Conservation (phyloP, 2,888 invertebrate species). For the Nowickia ferox region DNA sequence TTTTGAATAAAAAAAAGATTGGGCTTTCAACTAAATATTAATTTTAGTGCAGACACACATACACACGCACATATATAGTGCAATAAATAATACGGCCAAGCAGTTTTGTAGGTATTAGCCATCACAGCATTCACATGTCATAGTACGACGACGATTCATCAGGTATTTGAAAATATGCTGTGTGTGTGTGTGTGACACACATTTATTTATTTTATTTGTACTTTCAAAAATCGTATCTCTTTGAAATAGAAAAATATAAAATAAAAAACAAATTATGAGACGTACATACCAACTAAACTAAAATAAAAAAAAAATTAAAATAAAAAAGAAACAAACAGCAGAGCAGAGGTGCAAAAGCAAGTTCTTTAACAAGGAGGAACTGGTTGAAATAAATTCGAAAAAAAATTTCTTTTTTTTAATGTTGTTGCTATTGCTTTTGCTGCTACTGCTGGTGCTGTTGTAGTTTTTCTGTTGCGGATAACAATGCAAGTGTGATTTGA, state of each 20-base stretch:
- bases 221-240: conserved; percentile 66
- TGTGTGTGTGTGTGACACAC: conserved; percentile 63
- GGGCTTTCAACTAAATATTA: background rate
- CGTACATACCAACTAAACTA: conserved; percentile 33
- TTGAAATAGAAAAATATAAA: conserved; percentile 33
- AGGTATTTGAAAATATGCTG: conserved; percentile 26
- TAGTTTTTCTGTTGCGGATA: conserved; percentile 22
- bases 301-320: conserved; percentile 30
- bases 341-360: conserved; percentile 56
- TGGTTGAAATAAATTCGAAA: conserved; percentile 60
- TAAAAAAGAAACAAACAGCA: conserved; percentile 18
- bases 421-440: background rate
- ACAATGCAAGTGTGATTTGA: conserved; percentile 53
- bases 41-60: background rate
- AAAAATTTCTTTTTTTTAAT: conserved; percentile 35
- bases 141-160: conserved; percentile 27
- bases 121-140: conserved; percentile 28
- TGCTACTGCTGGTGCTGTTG: conserved; percentile 19
- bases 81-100: background rate
- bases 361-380: conserved; percentile 71
- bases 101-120: background rate
- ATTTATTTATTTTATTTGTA: conserved; percentile 56
- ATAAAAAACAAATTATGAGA: conserved; percentile 41
- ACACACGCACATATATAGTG: background rate
- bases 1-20: too few species aligned